Conservation (phyloP, 2,113 vertebrate genomes). For the Lathamus discolor region DNA sequence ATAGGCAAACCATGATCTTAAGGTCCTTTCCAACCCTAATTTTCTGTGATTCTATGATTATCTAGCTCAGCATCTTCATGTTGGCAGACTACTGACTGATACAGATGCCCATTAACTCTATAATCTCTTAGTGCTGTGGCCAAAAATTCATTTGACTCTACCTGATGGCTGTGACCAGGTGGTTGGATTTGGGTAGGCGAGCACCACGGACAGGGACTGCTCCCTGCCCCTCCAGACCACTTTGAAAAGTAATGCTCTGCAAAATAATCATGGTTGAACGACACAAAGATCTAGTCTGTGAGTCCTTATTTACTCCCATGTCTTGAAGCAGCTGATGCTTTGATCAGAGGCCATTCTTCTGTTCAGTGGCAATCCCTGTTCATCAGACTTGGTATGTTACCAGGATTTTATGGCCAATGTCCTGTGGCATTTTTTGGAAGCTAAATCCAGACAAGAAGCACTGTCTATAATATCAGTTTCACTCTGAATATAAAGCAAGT, state of each 20-base stretch:
- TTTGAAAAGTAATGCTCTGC: not conserved
- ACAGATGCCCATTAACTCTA: not conserved
- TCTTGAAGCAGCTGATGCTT: not conserved
- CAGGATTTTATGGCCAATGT: not conserved
- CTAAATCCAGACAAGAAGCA: not conserved
- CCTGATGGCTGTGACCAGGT: not conserved
- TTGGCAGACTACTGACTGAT: not conserved
- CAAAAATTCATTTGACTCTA: fast-evolving
- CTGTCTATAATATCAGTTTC: not conserved
- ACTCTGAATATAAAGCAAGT: not conserved
- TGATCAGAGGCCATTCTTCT: not conserved
- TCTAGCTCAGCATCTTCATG: not conserved
- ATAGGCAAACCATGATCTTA: not conserved
- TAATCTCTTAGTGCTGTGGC: not conserved
- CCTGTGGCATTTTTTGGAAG: not conserved
- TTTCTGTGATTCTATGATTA: not conserved
- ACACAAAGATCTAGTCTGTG: not conserved
- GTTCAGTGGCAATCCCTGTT: not conserved
- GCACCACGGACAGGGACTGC: slow-evolving; percentile 24
- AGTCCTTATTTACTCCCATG: not conserved
- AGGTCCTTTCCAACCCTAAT: too few species aligned
- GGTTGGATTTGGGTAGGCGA: not conserved
- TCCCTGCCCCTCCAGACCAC: not conserved
- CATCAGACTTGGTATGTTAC: not conserved
- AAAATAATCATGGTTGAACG: not conserved